phyloP scores from a whole-genome alignment of 2,113 vertebrate genomes.

The Pelusios castaneus region DNA sequence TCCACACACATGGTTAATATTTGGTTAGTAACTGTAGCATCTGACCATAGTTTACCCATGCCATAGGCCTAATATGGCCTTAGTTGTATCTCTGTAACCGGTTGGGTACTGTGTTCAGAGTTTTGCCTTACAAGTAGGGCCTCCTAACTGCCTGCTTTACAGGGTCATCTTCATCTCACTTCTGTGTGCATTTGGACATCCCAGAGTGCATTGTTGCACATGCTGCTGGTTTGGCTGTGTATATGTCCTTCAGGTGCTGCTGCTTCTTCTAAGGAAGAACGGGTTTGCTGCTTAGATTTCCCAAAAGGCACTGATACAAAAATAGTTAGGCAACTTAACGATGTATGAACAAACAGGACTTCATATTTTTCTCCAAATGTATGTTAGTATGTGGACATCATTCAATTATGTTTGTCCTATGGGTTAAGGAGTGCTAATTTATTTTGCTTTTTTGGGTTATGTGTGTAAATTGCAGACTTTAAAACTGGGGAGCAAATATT shows the following conservation, averaged over 20 bases:
- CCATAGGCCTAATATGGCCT: background rate
- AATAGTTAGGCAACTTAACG: too few species aligned
- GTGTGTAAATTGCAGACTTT: too few species aligned
- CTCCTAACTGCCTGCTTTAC: background rate
- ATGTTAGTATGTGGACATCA: too few species aligned
- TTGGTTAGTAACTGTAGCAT: background rate
- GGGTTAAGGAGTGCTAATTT: too few species aligned
- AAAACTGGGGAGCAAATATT: too few species aligned
- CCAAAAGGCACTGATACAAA: too few species aligned
- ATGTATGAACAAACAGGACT: too few species aligned
- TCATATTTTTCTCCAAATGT: too few species aligned
- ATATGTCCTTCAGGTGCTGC: background rate
- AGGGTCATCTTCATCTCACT: background rate
- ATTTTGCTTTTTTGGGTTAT: too few species aligned
- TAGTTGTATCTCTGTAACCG: background rate
- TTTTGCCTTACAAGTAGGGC: rapidly evolving
- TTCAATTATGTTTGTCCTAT: too few species aligned
- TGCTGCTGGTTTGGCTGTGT: background rate
- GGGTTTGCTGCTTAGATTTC: too few species aligned
- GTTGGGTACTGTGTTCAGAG: background rate
- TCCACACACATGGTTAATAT: background rate
- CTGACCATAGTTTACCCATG: background rate
- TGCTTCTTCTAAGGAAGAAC: background rate
- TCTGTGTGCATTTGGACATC: background rate
- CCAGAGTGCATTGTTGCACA: background rate